Conservation (phyloP, 1,140 invertebrate species). For the Chrysomallon squamiferum region DNA sequence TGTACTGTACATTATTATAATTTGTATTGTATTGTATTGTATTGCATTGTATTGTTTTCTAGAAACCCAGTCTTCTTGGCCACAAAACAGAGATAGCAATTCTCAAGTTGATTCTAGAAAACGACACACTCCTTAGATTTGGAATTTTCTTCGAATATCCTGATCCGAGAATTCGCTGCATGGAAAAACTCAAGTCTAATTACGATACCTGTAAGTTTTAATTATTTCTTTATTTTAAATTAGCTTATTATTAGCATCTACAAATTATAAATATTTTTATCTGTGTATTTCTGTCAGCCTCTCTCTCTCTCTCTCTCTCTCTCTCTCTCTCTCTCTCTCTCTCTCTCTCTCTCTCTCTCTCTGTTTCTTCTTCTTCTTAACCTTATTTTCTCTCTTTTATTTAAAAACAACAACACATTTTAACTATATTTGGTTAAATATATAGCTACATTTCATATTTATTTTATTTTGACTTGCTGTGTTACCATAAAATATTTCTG, state of each 20-base stretch:
- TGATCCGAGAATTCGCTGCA: slow-evolving; percentile 91
- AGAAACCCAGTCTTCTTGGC: slow-evolving; percentile 93
- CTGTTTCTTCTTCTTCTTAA: not conserved
- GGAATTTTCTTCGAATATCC: slow-evolving; percentile 96
- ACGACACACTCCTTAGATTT: slow-evolving; percentile 87
- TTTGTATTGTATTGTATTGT: too few species aligned
- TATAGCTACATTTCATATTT: too few species aligned
- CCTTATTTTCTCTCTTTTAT: not conserved
- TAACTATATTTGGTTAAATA: too few species aligned
- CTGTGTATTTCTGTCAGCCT: not conserved
- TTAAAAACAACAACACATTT: too few species aligned
- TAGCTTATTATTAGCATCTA: not conserved
- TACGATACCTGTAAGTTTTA: slow-evolving; percentile 75
- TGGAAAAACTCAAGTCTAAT: slow-evolving; percentile 92
- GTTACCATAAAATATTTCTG: too few species aligned
- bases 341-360: not conserved
- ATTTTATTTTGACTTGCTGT: too few species aligned
- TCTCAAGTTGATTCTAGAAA: slow-evolving; percentile 89
- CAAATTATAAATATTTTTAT: not conserved
- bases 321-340: not conserved
- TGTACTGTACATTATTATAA: too few species aligned
- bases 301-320: not conserved
- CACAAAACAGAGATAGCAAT: slow-evolving; percentile 99
- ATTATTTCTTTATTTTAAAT: not conserved
- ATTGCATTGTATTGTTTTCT: too few species aligned